A percentile compares a stretch with the other conserved stretches of the same genome.
Evolutionary conservation across 2,797 vertebrate genomes (phyloP).

Genomic region (Chromis chromis): DNA sequence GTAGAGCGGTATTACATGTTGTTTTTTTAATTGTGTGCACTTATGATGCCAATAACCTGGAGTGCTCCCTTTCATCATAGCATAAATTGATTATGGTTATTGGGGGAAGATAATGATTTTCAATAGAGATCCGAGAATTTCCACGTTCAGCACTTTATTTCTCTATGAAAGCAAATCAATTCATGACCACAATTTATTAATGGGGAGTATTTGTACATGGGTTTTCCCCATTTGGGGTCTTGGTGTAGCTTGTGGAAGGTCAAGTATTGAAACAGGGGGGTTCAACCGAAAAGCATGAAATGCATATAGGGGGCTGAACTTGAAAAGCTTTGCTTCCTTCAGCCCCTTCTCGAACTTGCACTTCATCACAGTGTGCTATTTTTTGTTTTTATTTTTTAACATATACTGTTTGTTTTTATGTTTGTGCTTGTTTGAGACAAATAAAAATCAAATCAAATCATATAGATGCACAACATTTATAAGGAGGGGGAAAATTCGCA

Average conservation of each 20-base stretch:
- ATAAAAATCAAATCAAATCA: too few relatives aligned
- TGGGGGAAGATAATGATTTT: slow-evolving; percentile 38
- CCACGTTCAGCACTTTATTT: slow-evolving; percentile 53
- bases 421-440: too few relatives aligned
- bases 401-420: too few relatives aligned
- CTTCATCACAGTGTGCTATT: too few relatives aligned
- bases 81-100: slow-evolving; percentile 33
- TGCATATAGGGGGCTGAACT: too few relatives aligned
- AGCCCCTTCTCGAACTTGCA: too few relatives aligned
- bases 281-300: slow-evolving; percentile 11
- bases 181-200: slow-evolving; percentile 35
- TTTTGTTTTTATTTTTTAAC: too few relatives aligned
- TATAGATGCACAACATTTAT: slow-evolving; percentile 22
- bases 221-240: slow-evolving; percentile 18
- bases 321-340: too few relatives aligned
- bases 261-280: slow-evolving; percentile 36
- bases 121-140: slow-evolving; percentile 38
- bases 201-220: slow-evolving; percentile 23
- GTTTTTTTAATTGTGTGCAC: slow-evolving; percentile 41
- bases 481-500: not conserved
- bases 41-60: slow-evolving; percentile 46
- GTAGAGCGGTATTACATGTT: slow-evolving; percentile 27
- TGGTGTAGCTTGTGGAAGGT: not conserved
- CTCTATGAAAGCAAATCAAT: slow-evolving; percentile 49
- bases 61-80: slow-evolving; percentile 46